phyloP scores from a whole-genome alignment of 2,797 vertebrate genomes.

The Halcyon smyrnensis region DNA sequence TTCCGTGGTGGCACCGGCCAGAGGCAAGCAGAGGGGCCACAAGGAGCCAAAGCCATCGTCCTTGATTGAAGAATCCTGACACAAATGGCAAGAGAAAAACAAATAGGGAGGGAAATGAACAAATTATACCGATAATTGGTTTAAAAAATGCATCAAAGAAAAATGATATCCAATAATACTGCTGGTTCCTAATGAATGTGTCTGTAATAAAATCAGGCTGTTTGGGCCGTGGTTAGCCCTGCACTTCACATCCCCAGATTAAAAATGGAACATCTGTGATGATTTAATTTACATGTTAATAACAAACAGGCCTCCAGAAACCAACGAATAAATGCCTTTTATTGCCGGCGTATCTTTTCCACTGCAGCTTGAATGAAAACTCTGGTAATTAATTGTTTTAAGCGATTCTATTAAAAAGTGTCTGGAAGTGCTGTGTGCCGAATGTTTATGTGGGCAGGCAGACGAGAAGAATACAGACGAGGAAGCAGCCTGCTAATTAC shows the following conservation, averaged over 20 bases:
- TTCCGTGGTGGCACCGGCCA: rapidly evolving
- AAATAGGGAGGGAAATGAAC: conserved; percentile 76
- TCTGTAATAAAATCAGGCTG: conserved; percentile 92
- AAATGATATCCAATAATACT: conserved; percentile 79
- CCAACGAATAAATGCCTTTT: conserved; percentile 97
- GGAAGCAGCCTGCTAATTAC: conserved; percentile 71
- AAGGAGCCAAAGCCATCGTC: background rate
- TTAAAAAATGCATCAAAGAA: conserved; percentile 76
- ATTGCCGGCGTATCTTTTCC: conserved; percentile 94
- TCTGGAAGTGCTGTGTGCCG: conserved; percentile 86
- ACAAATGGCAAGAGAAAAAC: conserved; percentile 63
- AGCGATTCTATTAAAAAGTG: conserved; percentile 99
- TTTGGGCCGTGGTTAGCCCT: conserved; percentile 84
- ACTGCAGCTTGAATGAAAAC: conserved; percentile 90
- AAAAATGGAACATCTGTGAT: conserved; percentile 99
- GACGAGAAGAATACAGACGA: conserved; percentile 76
- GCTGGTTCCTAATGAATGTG: conserved; percentile 91
- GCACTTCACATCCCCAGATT: conserved; percentile 94
- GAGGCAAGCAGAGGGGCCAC: rapidly evolving
- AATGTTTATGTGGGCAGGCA: conserved; percentile 84
- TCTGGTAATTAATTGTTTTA: conserved; percentile 99
- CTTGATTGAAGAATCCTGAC: conserved; percentile 37
- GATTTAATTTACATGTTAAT: conserved; percentile 99
- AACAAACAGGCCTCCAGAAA: conserved; percentile 99
- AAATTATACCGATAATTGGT: conserved; percentile 81